These are phyloP conservation scores for Heteronetta atricapilla DNA, from an alignment of 2,113 vertebrate species.

Conservation along the genomic window DNA sequence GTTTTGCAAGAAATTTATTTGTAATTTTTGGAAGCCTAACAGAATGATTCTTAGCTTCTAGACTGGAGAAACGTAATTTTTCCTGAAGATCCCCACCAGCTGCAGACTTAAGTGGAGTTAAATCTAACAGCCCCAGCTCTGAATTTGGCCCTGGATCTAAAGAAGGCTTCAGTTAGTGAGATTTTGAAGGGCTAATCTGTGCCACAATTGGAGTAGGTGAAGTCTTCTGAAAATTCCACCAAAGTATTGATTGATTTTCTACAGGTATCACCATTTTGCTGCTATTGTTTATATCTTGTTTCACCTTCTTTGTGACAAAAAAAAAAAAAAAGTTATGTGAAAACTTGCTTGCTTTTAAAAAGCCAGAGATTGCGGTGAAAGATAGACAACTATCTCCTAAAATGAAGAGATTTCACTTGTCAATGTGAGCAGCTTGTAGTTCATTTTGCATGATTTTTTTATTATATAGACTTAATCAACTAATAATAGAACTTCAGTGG, in stretches of 20 bases:
- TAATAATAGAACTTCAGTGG: constrained; percentile 45
- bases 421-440: not conserved
- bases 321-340: not conserved
- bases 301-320: not conserved
- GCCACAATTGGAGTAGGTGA: not conserved
- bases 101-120: not conserved
- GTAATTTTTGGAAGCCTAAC: not conserved
- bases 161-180: not conserved
- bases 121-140: not conserved
- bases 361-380: not conserved
- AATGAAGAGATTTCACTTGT: not conserved
- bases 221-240: not conserved
- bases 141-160: not conserved
- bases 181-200: not conserved
- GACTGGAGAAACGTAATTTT: not conserved
- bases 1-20: not conserved
- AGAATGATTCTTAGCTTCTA: not conserved
- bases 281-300: not conserved
- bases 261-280: not conserved
- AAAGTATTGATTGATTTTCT: not conserved
- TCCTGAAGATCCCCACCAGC: not conserved
- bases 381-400: not conserved
- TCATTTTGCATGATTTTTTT: not conserved
- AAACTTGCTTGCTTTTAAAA: not conserved
- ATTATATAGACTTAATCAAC: not conserved